These are phyloP conservation scores for Thoracochromis brauschi DNA, from an alignment of 2,113 vertebrate genomes.

Conservation along the genomic window DNA sequence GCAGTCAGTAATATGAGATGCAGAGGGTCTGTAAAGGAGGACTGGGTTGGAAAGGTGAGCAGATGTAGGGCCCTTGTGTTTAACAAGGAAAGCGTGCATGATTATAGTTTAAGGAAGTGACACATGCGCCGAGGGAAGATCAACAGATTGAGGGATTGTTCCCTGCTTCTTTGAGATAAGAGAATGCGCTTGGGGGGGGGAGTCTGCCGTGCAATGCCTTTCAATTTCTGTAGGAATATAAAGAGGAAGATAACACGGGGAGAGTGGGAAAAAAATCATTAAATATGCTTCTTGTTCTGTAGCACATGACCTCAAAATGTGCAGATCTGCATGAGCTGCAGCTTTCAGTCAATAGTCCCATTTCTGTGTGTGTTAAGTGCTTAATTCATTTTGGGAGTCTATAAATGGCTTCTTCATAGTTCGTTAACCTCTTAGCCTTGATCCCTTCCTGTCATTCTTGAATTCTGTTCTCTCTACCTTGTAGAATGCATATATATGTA, in stretches of 20 bases:
- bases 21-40: constrained; percentile 5
- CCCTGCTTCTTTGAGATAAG: constrained; percentile 30
- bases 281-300: constrained; percentile 1
- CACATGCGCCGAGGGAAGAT: constrained; percentile 5
- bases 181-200: neutral
- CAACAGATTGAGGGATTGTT: constrained; percentile 25
- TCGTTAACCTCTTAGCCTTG: constrained; percentile 5
- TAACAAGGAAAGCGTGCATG: neutral
- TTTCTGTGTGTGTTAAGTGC: neutral
- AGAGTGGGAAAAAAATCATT: neutral
- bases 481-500: neutral
- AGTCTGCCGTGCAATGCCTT: neutral
- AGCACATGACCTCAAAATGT: constrained; percentile 6
- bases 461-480: neutral
- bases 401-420: neutral
- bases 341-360: neutral
- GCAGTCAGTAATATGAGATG: constrained; percentile 6
- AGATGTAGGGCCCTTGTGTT: neutral
- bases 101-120: constrained; percentile 10
- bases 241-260: neutral
- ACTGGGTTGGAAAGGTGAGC: neutral
- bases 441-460: neutral
- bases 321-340: neutral
- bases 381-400: neutral
- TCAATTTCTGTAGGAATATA: neutral